Conservation (phyloP, 1,140 invertebrate genomes). For the Macrocentrus cingulum region DNA sequence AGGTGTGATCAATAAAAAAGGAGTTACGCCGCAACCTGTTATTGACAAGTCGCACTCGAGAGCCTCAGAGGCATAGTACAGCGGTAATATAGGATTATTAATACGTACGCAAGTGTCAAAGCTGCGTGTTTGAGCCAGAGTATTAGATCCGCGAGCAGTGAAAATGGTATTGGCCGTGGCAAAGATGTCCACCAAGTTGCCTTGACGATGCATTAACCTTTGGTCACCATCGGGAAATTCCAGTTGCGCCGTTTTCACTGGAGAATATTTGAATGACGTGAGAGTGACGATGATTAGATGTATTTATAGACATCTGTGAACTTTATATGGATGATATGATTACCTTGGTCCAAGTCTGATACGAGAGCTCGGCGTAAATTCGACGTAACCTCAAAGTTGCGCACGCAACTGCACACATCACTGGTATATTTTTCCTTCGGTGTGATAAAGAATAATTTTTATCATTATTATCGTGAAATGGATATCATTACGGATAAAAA, state of each 20-base stretch:
- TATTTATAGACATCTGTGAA: neutral
- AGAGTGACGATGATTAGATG: conserved; percentile 5
- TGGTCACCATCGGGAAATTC: too few species aligned
- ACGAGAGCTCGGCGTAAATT: neutral
- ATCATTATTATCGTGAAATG: too few species aligned
- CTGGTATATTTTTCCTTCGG: neutral
- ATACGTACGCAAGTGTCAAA: too few species aligned
- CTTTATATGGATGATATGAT: neutral
- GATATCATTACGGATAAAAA: too few species aligned
- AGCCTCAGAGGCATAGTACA: neutral
- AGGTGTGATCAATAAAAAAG: conserved; percentile 34
- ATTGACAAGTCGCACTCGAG: conserved; percentile 34
- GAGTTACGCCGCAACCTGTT: conserved; percentile 4
- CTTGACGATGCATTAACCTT: neutral
- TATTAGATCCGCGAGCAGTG: too few species aligned
- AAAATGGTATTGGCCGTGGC: too few species aligned
- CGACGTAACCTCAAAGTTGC: conserved; percentile 36
- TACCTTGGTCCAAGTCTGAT: conserved; percentile 8
- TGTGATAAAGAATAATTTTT: too few species aligned
- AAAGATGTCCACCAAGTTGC: too few species aligned
- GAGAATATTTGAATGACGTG: neutral
- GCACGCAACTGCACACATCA: conserved; percentile 32
- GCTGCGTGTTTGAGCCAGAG: too few species aligned
- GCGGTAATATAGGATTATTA: too few species aligned
- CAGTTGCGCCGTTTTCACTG: too few species aligned